Evolutionary conservation across 1,140 invertebrate genomes (phyloP).

Genomic region (Ditylenchus dipsaci): DNA sequence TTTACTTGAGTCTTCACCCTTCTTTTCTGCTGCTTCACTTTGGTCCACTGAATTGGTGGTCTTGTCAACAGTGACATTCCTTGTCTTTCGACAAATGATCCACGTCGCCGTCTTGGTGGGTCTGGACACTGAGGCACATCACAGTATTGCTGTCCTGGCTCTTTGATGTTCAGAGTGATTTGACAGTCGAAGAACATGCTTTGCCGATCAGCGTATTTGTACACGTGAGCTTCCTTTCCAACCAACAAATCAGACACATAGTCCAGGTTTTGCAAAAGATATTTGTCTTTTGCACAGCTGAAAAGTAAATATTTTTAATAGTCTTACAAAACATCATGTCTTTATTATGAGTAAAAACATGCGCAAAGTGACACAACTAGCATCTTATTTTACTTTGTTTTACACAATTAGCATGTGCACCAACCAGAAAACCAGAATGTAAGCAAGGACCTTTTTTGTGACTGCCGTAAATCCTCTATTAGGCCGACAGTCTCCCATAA

Average conservation of each 20-base stretch:
- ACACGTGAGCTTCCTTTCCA: slow-evolving; percentile 56
- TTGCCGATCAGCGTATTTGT: slow-evolving; percentile 55
- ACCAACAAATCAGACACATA: slow-evolving; percentile 55
- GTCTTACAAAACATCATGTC: neutral
- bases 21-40: neutral
- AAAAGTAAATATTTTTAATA: neutral
- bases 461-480: too few relatives aligned
- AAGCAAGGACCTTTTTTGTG: too few relatives aligned
- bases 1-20: too few relatives aligned
- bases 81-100: slow-evolving; percentile 5
- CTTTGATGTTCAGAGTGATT: slow-evolving; percentile 53
- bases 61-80: neutral
- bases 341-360: neutral
- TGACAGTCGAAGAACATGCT: slow-evolving; percentile 57
- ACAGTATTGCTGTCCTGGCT: slow-evolving; percentile 41
- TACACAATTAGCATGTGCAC: too few relatives aligned
- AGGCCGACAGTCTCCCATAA: too few relatives aligned
- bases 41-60: neutral
- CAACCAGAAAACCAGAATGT: too few relatives aligned
- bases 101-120: slow-evolving; percentile 43
- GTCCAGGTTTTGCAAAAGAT: slow-evolving; percentile 51
- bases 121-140: slow-evolving; percentile 56
- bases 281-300: slow-evolving; percentile 56
- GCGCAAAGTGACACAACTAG: too few relatives aligned
- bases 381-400: too few relatives aligned